Evolutionary conservation across 1,140 invertebrate genomes (phyloP), one percentile per base, ranked within the genome.

Genomic region (Drosophila bifasciata): DNA sequence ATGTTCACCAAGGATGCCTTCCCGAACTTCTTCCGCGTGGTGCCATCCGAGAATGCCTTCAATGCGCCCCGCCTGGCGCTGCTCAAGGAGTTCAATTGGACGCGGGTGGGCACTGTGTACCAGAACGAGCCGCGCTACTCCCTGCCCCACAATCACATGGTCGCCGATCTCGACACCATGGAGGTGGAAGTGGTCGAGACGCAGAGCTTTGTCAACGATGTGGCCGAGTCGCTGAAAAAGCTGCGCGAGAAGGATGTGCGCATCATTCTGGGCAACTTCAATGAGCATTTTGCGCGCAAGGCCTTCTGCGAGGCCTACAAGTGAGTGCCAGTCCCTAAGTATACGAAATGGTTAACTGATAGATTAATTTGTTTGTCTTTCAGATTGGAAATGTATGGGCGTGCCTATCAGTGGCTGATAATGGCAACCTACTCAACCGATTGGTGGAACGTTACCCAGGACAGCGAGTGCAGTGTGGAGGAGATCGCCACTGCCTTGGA

Each of bases 401-500:
- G 96, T 3, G 96, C 97, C 66, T 99, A 99, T 93, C 97, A 99
- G 84, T 99, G 99, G 99, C 94, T 99, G 0, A 96, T 99, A 7
- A 96, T 98, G 92, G 98, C 97, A 1, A 97, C 96, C 28, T 97
- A 96, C 90, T 94, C 94, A 59, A 93, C 94, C 25, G 93, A 95
- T 21, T 95, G 96, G 94, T 99, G 97, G 98, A 92, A 93, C 55
- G 90, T 93, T 1, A 93, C 93, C 15, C 66, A 83, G 51, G 91
- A 92, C 23, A 92, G 92, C 5, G 93, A 93, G 6, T 99, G 98
- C 91, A 95, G 95, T 0, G 92, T 94, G 1, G 92, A 94, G 3
- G 95, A 99, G 81, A 92, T 99, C 1, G 92, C 95, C 44, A 92
- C 94, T 1, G 97, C 98, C 0, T 92, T 99, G 4, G 96, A 99